Conservation (phyloP, 2,888 invertebrate genomes). For the Nysson spinosus region DNA sequence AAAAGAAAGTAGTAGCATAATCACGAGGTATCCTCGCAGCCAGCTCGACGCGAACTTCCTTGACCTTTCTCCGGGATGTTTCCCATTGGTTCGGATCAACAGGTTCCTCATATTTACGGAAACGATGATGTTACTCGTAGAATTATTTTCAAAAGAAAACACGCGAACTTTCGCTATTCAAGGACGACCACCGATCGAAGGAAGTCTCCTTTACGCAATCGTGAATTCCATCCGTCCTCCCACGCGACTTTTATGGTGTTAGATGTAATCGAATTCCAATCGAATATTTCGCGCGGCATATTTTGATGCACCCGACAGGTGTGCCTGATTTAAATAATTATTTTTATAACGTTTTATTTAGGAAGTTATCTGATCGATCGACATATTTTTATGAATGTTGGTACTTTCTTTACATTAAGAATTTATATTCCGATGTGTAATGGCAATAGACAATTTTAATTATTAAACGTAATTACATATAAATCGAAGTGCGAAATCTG, state of each 20-base stretch:
- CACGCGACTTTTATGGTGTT: neutral
- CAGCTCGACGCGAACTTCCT: conserved; percentile 14
- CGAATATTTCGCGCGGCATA: too few species aligned
- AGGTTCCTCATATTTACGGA: conserved; percentile 7
- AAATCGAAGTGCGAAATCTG: too few species aligned
- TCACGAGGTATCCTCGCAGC: neutral
- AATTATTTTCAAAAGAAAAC: conserved; percentile 3
- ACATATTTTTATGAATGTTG: too few species aligned
- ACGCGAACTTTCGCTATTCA: conserved; percentile 27
- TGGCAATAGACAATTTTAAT: too few species aligned
- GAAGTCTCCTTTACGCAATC: neutral
- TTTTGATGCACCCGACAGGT: too few species aligned
- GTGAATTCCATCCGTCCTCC: neutral
- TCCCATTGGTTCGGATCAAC: neutral
- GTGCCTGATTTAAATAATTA: too few species aligned
- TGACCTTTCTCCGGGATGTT: conserved; percentile 3
- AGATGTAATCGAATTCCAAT: too few species aligned
- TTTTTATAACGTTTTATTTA: too few species aligned
- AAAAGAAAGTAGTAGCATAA: conserved; percentile 17
- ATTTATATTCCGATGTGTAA: too few species aligned
- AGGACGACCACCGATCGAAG: conserved; percentile 3
- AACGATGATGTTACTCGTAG: neutral
- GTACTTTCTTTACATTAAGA: too few species aligned
- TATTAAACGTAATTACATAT: too few species aligned
- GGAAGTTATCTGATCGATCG: too few species aligned